phyloP scores from a whole-genome alignment of 1,140 invertebrate species.

The Scaptomyza graminum region DNA sequence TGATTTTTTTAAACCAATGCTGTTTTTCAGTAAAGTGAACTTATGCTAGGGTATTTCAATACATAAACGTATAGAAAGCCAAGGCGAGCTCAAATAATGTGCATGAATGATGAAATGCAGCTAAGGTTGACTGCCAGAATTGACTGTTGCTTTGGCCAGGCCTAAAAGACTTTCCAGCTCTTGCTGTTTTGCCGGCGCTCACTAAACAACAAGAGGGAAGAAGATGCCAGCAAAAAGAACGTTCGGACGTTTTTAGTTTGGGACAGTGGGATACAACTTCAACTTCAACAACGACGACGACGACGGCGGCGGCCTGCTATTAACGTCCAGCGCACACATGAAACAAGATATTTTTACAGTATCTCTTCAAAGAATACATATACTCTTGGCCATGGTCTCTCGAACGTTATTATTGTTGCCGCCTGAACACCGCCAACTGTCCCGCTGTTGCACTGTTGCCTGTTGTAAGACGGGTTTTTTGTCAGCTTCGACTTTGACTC shows the following conservation, averaged over 20 bases:
- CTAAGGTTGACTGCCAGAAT: constrained; percentile 65
- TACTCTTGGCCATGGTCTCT: constrained; percentile 39
- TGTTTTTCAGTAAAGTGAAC: neutral
- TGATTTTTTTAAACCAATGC: neutral
- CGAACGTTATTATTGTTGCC: constrained; percentile 62
- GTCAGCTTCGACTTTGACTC: constrained; percentile 47
- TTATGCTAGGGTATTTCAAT: constrained; percentile 17
- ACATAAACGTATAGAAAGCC: constrained; percentile 2
- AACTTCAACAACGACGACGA: neutral
- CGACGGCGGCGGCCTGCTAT: constrained; percentile 64
- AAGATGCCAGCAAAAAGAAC: constrained; percentile 9
- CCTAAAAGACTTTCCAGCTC: neutral
- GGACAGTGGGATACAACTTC: constrained; percentile 1
- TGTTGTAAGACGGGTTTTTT: constrained; percentile 40
- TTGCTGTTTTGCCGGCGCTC: constrained; percentile 26
- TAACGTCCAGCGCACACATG: constrained; percentile 82
- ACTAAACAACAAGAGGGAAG: neutral
- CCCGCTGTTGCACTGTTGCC: neutral
- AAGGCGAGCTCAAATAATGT: constrained; percentile 61
- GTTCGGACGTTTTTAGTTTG: constrained; percentile 25
- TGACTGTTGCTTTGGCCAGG: constrained; percentile 18
- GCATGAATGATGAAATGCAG: constrained; percentile 82
- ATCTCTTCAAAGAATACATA: constrained; percentile 54
- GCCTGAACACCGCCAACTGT: neutral
- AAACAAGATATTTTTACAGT: constrained; percentile 83